Evolutionary conservation across 2,888 invertebrate species (phyloP).

Genomic region (Nipponacmea schrenckii): DNA sequence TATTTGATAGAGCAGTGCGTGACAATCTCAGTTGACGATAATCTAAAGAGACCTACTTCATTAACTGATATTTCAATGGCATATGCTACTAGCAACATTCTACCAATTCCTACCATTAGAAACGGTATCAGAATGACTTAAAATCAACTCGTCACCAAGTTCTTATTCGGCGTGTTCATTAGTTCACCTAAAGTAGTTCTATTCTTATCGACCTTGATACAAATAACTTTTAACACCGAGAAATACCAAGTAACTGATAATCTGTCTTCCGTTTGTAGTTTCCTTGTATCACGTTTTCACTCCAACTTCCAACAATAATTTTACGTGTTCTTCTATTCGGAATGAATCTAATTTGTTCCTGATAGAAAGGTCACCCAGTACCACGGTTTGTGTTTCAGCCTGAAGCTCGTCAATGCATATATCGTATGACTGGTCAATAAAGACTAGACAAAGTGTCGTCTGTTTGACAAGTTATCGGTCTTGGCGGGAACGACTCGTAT

Average conservation of each 20-base stretch:
- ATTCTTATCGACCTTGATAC: neutral
- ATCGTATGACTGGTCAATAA: conserved; percentile 1
- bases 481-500: conserved; percentile 1
- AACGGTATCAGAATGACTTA: neutral
- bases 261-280: neutral
- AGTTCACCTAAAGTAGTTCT: neutral
- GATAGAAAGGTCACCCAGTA: conserved; percentile 7
- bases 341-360: conserved; percentile 6
- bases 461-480: neutral
- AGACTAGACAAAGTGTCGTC: conserved; percentile 5
- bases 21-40: neutral
- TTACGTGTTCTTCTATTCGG: neutral
- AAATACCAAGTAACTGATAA: neutral
- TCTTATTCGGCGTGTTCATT: neutral
- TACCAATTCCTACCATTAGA: neutral
- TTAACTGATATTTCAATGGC: neutral
- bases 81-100: neutral
- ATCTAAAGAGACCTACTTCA: neutral
- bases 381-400: neutral
- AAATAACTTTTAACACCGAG: neutral
- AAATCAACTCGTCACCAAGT: neutral
- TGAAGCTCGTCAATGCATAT: neutral
- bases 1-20: neutral
- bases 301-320: neutral
- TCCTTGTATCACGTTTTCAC: neutral